Base-by-base conservation (phyloP, 2,888 invertebrate genomes). In the Hirtodrosophila alboralis region DNA sequence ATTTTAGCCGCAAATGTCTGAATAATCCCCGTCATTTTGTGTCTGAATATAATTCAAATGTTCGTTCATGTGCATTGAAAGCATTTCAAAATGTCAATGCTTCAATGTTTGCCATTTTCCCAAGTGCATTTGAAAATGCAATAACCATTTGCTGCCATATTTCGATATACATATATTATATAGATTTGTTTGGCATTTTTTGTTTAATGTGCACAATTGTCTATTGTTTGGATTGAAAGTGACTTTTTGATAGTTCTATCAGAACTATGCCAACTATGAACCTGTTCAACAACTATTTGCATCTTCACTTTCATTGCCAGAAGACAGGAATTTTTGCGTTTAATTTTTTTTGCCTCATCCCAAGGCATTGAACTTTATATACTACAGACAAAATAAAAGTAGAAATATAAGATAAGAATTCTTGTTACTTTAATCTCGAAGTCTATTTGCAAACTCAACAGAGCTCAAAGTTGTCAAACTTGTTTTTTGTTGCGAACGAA, bases 401-500 rank as follows among this genome's bases (percentile, higher is more conserved):
- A 10, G 21, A 31, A 23, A 23, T 23, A 31, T 10, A 12, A 34
- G 43, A 13, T 16, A 34, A 44, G 44, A 67, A 56, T 70, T 65
- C 60, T 54, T 52, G 45, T 44, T 64, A 49, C 61, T 59, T 60
- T 56, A 45, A 59, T 31, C 37, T 52, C 21, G 75, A 59, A n/a
- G 49, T 67, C 57, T 38, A 63, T 52, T n/a, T 69, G 69, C 63
- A 57, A n/a, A 49, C 52, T 70, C 43, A 49, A 53, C 62, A 64
- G 54, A 37, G 56, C 60, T 34, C 31, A 53, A 61, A 54, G 84
- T 64, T 76, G 80, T 60, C 77, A 84, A 85, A 85, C 81, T 73
- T 72, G 85, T 81, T 81, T 75, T n/a, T n/a, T n/a, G n/a, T n/a
- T 41, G 30, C 61, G 54, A 81, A 83, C 60, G 81, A 81, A 81